Evolutionary conservation across 2,888 invertebrate genomes (phyloP), one percentile per base, ranked within the genome.

Genomic region (Chrysolina americana): DNA sequence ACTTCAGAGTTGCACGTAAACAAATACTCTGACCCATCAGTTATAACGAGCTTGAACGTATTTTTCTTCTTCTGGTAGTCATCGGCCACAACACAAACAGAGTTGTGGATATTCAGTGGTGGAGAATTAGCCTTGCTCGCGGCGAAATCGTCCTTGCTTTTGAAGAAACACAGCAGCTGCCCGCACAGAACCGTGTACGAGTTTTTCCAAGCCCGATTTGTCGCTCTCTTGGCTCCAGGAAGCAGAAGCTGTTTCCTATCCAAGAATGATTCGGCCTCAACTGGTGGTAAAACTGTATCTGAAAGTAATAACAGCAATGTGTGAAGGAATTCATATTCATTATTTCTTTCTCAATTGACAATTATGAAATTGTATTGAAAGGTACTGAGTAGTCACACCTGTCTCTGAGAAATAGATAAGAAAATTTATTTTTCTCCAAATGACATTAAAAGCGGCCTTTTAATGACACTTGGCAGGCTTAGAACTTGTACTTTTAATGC

Each of bases 161-260:
- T 95, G 91, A 99, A 99, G 94, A 99, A 99, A 89, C 98, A 98
- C 69, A 99, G 89, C 82, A 98, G 89, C 87, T 99, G 99, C 0
- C 99, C 99, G 86, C 98, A 99, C 28, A 99, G 91, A 71, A 98
- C 98, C 0, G 97, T 95, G 89, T 98, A 96, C 89, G 95, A 96
- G 71, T 92, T 93, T 84, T 98, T 97, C 99, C 99, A 99, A 0
- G 97, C 96, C 6, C 99, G 91, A 6, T 98, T 96, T 0, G 98
- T 95, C 0, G 99, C 98, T 80, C 96, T 94, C 88, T 97, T 98
- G 17, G 97, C 98, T 11, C 98, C 98, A 76, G 95, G 94, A 74
- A 96, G 96, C 0, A 97, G 90, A 82, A 98, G 96, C 86, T 99
- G 98, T 87, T 99, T 99, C 68, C 99, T 92, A 81, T 99, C 99